Evolutionary conservation across 2,888 invertebrate species (phyloP).

Genomic region (Automeris io): DNA sequence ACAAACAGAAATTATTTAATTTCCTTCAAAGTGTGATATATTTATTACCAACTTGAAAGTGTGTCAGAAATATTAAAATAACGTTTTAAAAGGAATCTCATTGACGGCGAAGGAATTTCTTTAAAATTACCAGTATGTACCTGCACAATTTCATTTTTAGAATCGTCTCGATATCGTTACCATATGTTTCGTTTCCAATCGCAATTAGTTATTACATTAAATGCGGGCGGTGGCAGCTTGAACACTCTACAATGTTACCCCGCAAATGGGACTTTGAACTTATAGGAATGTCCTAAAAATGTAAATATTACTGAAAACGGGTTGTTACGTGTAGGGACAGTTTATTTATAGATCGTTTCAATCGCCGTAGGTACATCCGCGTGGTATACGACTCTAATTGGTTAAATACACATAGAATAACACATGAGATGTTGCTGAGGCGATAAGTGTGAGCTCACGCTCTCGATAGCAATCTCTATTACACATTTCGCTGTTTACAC

Average conservation of each 20-base stretch:
- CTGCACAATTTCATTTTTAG: too few species aligned
- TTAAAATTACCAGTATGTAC: too few species aligned
- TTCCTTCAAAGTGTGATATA: background rate
- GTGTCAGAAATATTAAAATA: background rate
- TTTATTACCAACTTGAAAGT: background rate
- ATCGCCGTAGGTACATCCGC: background rate
- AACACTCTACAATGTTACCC: background rate
- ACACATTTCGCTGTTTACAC: background rate
- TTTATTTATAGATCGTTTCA: background rate
- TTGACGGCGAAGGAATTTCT: background rate
- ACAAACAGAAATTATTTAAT: background rate
- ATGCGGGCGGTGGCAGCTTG: too few species aligned
- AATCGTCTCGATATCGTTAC: too few species aligned
- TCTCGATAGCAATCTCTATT: background rate
- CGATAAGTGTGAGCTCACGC: background rate
- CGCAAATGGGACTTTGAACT: constrained; percentile 2
- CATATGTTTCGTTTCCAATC: too few species aligned
- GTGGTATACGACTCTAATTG: background rate
- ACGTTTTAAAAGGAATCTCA: background rate
- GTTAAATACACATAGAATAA: background rate
- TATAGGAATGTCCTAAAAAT: background rate
- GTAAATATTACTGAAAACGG: background rate
- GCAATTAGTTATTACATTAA: too few species aligned
- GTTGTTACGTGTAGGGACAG: background rate
- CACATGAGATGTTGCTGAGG: background rate